Evolutionary conservation across 2,888 invertebrate species (phyloP).

Genomic region (Clanis bilineata): DNA sequence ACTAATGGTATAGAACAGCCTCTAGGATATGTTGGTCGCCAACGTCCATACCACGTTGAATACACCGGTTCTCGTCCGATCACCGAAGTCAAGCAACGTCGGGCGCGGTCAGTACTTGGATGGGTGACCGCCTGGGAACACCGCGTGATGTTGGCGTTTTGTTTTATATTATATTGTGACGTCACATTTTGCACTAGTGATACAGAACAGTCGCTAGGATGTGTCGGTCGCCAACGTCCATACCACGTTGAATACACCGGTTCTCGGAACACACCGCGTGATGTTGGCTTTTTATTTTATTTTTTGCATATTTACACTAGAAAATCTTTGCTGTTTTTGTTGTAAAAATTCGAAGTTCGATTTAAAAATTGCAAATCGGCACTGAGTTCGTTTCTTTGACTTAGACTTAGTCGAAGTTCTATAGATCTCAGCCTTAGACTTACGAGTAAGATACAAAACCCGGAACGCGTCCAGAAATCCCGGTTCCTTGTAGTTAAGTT

Average conservation of each 20-base stretch:
- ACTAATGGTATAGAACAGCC: not conserved
- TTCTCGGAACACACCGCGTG: slow-evolving; percentile 65
- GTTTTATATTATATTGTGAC: not conserved
- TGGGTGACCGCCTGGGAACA: slow-evolving; percentile 74
- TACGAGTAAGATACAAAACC: slow-evolving; percentile 67
- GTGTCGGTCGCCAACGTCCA: slow-evolving; percentile 13
- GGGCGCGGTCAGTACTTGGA: slow-evolving; percentile 78
- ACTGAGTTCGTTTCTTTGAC: too few relatives aligned
- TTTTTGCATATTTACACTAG: not conserved
- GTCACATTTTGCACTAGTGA: too few relatives aligned
- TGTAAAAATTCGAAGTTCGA: too few relatives aligned
- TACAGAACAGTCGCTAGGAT: too few relatives aligned
- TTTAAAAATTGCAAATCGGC: too few relatives aligned
- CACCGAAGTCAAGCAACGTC: slow-evolving; percentile 78
- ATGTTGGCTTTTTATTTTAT: slow-evolving; percentile 39
- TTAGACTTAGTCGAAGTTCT: too few relatives aligned
- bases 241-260: slow-evolving; percentile 47
- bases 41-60: slow-evolving; percentile 20
- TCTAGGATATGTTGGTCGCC: not conserved
- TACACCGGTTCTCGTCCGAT: slow-evolving; percentile 76
- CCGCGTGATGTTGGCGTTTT: slow-evolving; percentile 47
- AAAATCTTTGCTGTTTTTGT: not conserved
- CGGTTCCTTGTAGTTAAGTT: slow-evolving; percentile 53
- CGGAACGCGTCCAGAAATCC: slow-evolving; percentile 69
- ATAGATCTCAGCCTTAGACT: too few relatives aligned